Evolutionary conservation across 2,888 invertebrate species (phyloP).

Genomic region (Pogonocherus hispidulus): DNA sequence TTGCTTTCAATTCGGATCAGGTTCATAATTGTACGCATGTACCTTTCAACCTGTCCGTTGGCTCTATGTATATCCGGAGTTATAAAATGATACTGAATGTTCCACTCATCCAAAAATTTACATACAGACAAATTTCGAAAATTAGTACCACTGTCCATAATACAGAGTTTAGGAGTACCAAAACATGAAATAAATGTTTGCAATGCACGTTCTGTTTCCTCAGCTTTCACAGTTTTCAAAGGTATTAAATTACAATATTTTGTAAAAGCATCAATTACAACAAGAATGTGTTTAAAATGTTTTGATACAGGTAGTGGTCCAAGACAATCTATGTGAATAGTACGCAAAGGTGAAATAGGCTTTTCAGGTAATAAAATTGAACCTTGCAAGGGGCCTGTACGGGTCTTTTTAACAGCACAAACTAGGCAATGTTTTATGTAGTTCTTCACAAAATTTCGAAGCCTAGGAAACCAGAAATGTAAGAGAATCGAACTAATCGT

Average conservation of each 20-base stretch:
- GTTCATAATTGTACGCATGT: constrained; percentile 49
- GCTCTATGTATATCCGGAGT: constrained; percentile 41
- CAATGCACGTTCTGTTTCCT: constrained; percentile 35
- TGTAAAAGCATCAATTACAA: neutral
- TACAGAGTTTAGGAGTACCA: constrained; percentile 9
- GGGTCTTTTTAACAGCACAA: neutral
- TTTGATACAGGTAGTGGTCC: neutral
- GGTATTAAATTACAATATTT: constrained; percentile 43
- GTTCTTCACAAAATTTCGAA: neutral
- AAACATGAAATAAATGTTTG: constrained; percentile 31
- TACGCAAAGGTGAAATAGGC: neutral
- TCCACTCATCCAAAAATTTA: constrained; percentile 24
- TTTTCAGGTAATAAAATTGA: neutral
- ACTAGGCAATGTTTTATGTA: neutral
- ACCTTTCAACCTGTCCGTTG: constrained; percentile 43
- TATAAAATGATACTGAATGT: constrained; percentile 38
- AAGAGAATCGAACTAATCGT: constrained; percentile 20
- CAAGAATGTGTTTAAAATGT: neutral
- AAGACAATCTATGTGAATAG: neutral
- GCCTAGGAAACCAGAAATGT: neutral
- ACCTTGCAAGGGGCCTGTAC: neutral
- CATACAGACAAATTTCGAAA: constrained; percentile 31
- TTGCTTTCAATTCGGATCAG: constrained; percentile 41
- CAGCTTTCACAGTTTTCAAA: constrained; percentile 38
- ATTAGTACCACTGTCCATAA: constrained; percentile 38